Base-by-base conservation (phyloP, 2,888 invertebrate genomes). In the Galerucella nymphaeae region DNA sequence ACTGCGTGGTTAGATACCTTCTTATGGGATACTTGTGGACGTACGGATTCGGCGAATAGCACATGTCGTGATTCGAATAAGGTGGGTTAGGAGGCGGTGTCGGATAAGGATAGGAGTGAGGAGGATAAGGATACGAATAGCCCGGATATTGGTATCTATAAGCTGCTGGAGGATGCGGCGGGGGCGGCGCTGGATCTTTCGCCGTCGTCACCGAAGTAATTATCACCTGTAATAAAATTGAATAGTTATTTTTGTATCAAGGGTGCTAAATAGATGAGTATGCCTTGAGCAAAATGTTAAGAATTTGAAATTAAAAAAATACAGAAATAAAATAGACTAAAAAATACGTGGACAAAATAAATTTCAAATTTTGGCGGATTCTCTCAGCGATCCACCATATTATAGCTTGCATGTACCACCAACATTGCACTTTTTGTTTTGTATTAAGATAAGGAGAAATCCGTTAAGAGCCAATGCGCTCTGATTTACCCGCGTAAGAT, bases 81-180 rank as follows among this genome's bases (percentile, higher is more conserved):
- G 86, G 82, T 14, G 85, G 83, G 57, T 83, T 82, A 14, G 81
- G 84, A 53, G 82, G 87, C 65, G 89, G 86, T 65, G 87, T 86
- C 76, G 88, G 88, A 82, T 89, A 89, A 80, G 88, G 88, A 80
- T 89, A 88, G 71, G 84, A 82, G 8, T 89, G 88, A 71, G 85
- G 82, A 6, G 84, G 83, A 77, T 85, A 86, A 57, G 82, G 78
- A 74, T 86, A 86, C 4, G 85, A 82, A 78, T 85, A 84, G 53
- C 83, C 82, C 83, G 76, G 87, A 84, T 75, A 88, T 83, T 80
- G 71, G 68, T 80, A 83, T 41, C 87, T 87, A 75, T 86, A 87
- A 77, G 87, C 87, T 85, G 82, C 82, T 85, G 88, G 75, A 85
- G 87, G 84, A 86, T 88, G 84, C 87, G 88, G 82, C 87, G 88